phyloP scores from a whole-genome alignment of 2,113 vertebrate species.

The Zosterops pallidus region DNA sequence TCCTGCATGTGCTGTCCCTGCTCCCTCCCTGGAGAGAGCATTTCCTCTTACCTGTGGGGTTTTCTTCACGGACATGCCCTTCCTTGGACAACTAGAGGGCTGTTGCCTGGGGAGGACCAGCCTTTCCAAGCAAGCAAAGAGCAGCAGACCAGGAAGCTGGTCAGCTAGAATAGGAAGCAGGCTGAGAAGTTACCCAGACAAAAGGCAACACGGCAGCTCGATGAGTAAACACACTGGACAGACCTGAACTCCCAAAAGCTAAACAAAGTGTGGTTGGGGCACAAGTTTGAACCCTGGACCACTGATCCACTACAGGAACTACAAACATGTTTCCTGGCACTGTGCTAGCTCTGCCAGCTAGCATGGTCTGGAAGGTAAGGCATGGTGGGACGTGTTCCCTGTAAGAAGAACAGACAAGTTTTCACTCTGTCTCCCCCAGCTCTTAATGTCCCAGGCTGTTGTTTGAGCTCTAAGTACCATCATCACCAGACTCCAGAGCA shows the following conservation, averaged over 20 bases:
- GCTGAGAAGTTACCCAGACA: background rate
- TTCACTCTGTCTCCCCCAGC: background rate
- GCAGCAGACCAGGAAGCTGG: background rate
- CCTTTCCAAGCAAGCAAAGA: background rate
- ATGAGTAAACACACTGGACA: rapidly evolving
- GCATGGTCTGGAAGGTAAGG: background rate
- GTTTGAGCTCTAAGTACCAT: background rate
- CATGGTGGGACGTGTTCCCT: rapidly evolving
- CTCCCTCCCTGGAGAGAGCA: background rate
- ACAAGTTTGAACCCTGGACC: background rate
- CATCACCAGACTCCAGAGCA: background rate
- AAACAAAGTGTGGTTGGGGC: background rate
- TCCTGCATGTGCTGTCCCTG: rapidly evolving
- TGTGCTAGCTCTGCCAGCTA: background rate
- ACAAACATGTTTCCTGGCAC: background rate
- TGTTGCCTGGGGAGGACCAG: background rate
- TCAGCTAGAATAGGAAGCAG: background rate
- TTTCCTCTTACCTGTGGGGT: background rate
- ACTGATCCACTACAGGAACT: background rate
- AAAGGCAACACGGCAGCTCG: rapidly evolving
- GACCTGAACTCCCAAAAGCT: background rate
- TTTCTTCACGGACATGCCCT: background rate
- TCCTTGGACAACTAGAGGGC: background rate
- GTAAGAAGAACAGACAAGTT: background rate
- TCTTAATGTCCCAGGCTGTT: background rate